phyloP scores from a whole-genome alignment of 1,140 invertebrate species.

The Stegodyphus dumicola region DNA sequence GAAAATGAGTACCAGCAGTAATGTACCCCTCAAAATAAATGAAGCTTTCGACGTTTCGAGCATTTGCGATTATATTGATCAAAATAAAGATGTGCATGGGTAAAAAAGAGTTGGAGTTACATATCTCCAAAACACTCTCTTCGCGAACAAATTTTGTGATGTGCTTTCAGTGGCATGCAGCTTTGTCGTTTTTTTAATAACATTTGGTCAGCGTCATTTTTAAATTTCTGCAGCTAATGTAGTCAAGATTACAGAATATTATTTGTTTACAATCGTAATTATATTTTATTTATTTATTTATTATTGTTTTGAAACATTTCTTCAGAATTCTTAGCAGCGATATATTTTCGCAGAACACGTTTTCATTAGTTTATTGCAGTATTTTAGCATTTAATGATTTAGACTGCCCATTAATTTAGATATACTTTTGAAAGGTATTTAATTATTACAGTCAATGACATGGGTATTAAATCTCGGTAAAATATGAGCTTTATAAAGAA shows the following conservation, averaged over 20 bases:
- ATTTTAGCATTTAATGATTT: no score
- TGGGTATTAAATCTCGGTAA: no score
- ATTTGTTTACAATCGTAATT: not conserved
- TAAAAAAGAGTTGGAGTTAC: no score
- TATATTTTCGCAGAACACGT: not conserved
- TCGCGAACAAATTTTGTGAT: not conserved
- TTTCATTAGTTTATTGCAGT: no score
- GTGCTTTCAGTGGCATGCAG: not conserved
- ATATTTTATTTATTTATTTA: not conserved
- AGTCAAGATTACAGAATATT: not conserved
- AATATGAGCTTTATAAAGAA: no score
- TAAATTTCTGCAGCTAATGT: not conserved
- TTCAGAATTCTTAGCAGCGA: not conserved
- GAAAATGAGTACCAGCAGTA: conserved; percentile 34
- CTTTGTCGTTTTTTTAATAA: not conserved
- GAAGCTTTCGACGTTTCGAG: conserved; percentile 38
- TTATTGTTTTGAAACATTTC: not conserved
- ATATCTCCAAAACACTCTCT: not conserved
- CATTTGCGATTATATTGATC: conserved; percentile 40
- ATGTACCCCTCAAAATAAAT: not conserved
- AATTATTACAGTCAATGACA: no score
- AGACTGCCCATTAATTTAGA: no score
- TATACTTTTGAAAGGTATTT: no score
- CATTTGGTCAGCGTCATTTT: not conserved
- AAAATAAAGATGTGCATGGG: conserved; percentile 17